Evolutionary conservation across 1,140 invertebrate genomes (phyloP).

Genomic region (Helicoverpa zea): DNA sequence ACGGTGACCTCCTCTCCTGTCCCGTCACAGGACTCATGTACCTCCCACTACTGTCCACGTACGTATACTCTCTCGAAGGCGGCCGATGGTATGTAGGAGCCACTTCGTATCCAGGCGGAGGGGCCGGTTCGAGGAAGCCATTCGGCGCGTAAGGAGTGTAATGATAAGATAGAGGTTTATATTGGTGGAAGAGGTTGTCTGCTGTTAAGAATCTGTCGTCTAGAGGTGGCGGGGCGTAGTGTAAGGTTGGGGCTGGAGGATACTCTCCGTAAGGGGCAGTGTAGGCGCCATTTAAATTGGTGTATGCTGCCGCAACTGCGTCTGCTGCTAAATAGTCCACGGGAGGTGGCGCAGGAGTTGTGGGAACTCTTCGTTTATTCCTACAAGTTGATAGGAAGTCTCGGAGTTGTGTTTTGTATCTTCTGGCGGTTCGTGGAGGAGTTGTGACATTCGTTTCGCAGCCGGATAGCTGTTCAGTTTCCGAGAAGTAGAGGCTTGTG

Average conservation of each 20-base stretch:
- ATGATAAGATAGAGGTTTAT: slow-evolving; percentile 92
- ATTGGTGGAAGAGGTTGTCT: slow-evolving; percentile 95
- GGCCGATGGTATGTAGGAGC: slow-evolving; percentile 78
- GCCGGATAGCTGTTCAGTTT: slow-evolving; percentile 93
- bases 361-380: slow-evolving; percentile 94
- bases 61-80: slow-evolving; percentile 87
- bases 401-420: slow-evolving; percentile 96
- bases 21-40: slow-evolving; percentile 81
- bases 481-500: slow-evolving; percentile 95
- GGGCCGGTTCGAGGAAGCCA: slow-evolving; percentile 91
- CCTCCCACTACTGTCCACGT: slow-evolving; percentile 81
- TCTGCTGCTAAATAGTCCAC: slow-evolving; percentile 86
- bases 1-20: slow-evolving; percentile 85
- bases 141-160: slow-evolving; percentile 91
- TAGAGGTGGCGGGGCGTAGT: slow-evolving; percentile 91
- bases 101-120: slow-evolving; percentile 85
- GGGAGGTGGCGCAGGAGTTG: slow-evolving; percentile 81
- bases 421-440: slow-evolving; percentile 92
- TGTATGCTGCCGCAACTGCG: slow-evolving; percentile 92
- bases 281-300: slow-evolving; percentile 94
- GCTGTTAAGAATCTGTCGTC: slow-evolving; percentile 92
- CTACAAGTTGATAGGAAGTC: slow-evolving; percentile 97
- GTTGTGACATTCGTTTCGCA: slow-evolving; percentile 87
- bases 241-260: slow-evolving; percentile 88
- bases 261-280: slow-evolving; percentile 88